Evolutionary conservation across 2,797 vertebrate genomes (phyloP).

Genomic region (Lutjanus argentimaculatus): DNA sequence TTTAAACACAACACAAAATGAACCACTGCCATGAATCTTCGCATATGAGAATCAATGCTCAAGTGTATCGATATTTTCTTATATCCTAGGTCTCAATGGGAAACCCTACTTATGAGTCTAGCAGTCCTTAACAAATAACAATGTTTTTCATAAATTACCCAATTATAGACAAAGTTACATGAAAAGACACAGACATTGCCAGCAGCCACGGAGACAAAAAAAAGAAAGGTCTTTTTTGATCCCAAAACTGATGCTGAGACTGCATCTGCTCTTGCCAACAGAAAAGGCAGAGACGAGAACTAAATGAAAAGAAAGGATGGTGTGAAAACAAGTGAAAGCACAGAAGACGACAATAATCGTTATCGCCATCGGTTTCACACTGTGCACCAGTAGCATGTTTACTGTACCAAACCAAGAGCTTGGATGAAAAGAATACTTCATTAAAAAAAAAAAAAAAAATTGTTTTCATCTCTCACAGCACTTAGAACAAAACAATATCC

Average conservation of each 20-base stretch:
- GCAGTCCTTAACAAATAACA: no score
- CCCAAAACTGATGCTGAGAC: neutral
- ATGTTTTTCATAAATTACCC: no score
- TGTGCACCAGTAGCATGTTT: neutral
- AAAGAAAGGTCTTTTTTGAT: no score
- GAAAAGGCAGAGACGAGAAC: neutral
- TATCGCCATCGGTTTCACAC: neutral
- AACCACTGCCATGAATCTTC: no score
- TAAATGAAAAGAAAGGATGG: neutral
- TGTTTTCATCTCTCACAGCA: neutral
- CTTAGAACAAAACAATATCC: neutral
- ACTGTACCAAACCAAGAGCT: neutral
- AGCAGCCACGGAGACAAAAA: no score
- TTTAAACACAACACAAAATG: no score
- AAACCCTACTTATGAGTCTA: no score
- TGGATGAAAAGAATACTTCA: neutral
- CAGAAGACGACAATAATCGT: neutral
- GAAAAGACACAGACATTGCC: no score
- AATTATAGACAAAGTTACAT: no score
- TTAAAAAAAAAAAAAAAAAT: neutral
- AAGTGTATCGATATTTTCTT: no score
- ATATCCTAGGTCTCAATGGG: no score
- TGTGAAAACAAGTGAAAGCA: neutral
- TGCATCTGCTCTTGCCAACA: neutral
- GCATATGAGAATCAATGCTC: no score